Evolutionary conservation across 2,888 invertebrate genomes (phyloP).

Genomic region (Germaria angustata): DNA sequence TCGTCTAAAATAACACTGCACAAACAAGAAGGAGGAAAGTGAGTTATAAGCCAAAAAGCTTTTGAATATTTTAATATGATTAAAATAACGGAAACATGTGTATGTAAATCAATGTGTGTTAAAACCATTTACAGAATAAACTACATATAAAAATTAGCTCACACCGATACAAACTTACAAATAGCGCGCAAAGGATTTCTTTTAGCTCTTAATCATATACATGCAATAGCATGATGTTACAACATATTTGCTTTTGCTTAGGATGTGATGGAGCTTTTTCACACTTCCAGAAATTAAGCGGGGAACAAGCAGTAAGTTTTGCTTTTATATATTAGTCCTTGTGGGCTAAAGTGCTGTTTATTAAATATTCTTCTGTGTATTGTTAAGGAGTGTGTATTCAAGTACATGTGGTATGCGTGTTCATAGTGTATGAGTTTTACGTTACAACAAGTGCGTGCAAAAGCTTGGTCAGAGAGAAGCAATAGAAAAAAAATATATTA

Average conservation of each 20-base stretch:
- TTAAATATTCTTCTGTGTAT: neutral
- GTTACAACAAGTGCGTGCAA: constrained; percentile 51
- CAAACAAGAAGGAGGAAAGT: neutral
- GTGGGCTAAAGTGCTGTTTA: neutral
- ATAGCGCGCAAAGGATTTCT: constrained; percentile 22
- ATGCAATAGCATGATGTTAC: neutral
- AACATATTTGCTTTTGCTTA: neutral
- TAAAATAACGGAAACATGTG: constrained; percentile 71
- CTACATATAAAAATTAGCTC: neutral
- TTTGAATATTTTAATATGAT: constrained; percentile 79
- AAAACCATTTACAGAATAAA: neutral
- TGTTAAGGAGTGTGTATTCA: neutral
- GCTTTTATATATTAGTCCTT: neutral
- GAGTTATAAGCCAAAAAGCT: constrained; percentile 66
- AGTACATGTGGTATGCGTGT: neutral
- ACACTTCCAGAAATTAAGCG: neutral
- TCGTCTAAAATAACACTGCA: neutral
- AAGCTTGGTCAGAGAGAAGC: constrained; percentile 20
- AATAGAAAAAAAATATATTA: constrained; percentile 53
- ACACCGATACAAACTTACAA: neutral
- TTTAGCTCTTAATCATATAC: constrained; percentile 10
- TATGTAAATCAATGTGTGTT: constrained; percentile 31
- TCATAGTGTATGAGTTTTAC: constrained; percentile 10
- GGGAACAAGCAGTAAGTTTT: neutral
- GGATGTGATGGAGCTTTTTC: neutral